Conservation (phyloP, 2,113 vertebrate genomes). For the Suncus etruscus region DNA sequence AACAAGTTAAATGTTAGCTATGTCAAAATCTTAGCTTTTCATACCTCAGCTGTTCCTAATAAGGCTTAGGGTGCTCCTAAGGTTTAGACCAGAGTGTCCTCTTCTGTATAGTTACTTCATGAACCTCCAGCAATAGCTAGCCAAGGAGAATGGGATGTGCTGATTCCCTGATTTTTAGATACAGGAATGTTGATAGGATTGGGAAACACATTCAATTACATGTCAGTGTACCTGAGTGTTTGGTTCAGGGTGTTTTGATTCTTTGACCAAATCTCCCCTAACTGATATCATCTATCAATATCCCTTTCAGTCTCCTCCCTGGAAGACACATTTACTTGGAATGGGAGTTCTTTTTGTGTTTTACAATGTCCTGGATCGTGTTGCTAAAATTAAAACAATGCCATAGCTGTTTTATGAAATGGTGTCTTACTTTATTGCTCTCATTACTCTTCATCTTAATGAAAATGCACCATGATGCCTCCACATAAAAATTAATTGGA, state of each 20-base stretch:
- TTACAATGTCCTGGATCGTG: neutral
- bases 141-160: no score
- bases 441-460: neutral
- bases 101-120: neutral
- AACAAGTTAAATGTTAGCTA: neutral
- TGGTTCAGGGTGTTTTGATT: neutral
- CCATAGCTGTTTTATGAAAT: neutral
- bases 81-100: fast-evolving
- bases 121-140: neutral
- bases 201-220: neutral
- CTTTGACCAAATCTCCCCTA: neutral
- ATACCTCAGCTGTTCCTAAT: no score
- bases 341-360: neutral
- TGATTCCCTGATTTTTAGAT: neutral
- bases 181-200: neutral
- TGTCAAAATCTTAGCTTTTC: neutral
- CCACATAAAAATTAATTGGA: constrained; percentile 28
- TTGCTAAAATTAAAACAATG: neutral
- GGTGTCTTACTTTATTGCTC: neutral
- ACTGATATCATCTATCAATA: neutral
- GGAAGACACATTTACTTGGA: neutral
- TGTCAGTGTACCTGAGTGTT: neutral
- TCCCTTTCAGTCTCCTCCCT: neutral
- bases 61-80: no score
- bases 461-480: constrained; percentile 1